Conservation (phyloP, 2,888 invertebrate genomes). For the Rhamphomyia laevipes region DNA sequence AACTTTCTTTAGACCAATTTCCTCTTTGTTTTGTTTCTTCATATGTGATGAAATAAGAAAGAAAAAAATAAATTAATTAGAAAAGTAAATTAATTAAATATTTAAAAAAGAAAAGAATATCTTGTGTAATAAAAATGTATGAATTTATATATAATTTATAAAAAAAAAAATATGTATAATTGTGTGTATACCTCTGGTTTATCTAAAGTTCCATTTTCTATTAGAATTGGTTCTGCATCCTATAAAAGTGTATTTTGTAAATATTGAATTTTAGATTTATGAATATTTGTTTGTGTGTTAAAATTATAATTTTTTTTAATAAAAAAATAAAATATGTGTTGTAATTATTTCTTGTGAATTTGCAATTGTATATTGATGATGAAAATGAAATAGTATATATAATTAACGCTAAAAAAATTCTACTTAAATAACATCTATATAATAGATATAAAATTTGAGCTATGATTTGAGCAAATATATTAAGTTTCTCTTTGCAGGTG, state of each 20-base stretch:
- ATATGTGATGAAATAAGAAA: conserved; percentile 1
- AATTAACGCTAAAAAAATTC: no score
- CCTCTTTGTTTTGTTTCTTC: conserved; percentile 23
- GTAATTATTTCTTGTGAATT: no score
- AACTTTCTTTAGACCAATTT: conserved; percentile 24
- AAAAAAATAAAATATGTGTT: no score
- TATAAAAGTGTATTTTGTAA: not conserved
- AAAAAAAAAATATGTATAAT: not conserved
- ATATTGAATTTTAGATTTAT: no score
- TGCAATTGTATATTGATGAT: no score
- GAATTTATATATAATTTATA: not conserved
- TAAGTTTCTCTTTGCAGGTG: conserved; percentile 6
- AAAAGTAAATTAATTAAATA: not conserved
- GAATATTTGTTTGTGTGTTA: no score
- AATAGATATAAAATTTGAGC: not conserved
- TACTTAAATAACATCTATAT: not conserved
- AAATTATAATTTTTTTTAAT: no score
- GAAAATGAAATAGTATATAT: no score
- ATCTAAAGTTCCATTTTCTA: conserved; percentile 10
- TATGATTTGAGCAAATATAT: no score
- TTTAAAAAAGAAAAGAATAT: not conserved
- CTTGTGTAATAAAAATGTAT: no score
- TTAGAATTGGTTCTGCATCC: conserved; percentile 2
- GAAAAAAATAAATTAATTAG: conserved; percentile 2
- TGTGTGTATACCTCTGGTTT: not conserved